phyloP scores from a whole-genome alignment of 2,888 invertebrate genomes.

The Glomeris marginata region DNA sequence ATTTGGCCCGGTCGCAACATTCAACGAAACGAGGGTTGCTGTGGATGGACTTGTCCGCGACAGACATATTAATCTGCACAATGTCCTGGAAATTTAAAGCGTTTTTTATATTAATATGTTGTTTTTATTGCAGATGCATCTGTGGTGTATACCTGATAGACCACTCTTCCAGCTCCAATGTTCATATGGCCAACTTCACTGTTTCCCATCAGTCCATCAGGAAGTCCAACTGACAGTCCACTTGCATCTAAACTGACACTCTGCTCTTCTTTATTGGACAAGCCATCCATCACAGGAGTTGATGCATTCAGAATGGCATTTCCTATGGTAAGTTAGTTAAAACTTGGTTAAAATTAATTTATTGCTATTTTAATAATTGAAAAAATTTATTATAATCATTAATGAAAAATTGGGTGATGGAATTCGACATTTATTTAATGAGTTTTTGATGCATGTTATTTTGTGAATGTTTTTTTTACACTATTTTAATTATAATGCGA shows the following conservation, averaged over 20 bases:
- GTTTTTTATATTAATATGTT: background rate
- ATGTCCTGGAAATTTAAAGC: conserved; percentile 26
- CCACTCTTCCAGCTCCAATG: conserved; percentile 33
- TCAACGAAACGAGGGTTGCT: conserved; percentile 27
- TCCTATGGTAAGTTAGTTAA: conserved; percentile 17
- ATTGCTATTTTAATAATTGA: background rate
- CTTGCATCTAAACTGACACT: conserved; percentile 29
- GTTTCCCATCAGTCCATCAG: conserved; percentile 34
- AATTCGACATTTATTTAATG: no score
- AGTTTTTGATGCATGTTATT: background rate
- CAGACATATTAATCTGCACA: conserved; percentile 31
- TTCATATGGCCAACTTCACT: conserved; percentile 35
- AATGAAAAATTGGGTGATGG: background rate
- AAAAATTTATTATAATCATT: conserved; percentile 1
- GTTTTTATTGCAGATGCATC: background rate
- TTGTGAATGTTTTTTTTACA: no score
- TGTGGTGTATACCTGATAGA: conserved; percentile 27
- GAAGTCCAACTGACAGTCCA: conserved; percentile 32
- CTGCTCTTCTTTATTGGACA: conserved; percentile 26
- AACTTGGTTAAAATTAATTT: background rate
- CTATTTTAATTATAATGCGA: no score
- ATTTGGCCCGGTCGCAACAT: conserved; percentile 30
- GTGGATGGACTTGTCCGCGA: conserved; percentile 22
- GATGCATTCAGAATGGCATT: conserved; percentile 32
- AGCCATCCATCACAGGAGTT: conserved; percentile 31